These are phyloP conservation scores for Campylomormyrus numenius DNA, from an alignment of 2,113 vertebrate genomes.

Conservation along the genomic window DNA sequence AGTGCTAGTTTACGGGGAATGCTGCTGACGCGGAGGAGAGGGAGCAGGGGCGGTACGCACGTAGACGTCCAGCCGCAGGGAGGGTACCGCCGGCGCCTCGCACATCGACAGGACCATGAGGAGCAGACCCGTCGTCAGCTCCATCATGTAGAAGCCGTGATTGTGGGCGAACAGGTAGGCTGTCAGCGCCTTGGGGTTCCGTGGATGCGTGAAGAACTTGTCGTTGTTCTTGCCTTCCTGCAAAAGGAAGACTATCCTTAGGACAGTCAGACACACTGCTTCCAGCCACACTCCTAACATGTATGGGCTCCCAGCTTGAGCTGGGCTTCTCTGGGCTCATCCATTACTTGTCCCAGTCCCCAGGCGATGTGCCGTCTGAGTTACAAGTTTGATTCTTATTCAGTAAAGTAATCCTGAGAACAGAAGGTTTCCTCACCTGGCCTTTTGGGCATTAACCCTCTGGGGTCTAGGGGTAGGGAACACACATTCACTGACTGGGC, in stretches of 20 bases:
- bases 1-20: neutral
- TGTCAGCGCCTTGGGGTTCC: constrained; percentile 77
- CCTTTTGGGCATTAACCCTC: neutral
- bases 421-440: neutral
- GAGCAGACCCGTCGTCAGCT: constrained; percentile 79
- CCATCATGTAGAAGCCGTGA: constrained; percentile 95
- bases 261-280: neutral
- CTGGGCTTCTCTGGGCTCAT: neutral
- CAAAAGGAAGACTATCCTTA: neutral
- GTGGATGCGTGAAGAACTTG: constrained; percentile 96
- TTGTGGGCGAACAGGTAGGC: constrained; percentile 97
- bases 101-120: constrained; percentile 89
- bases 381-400: neutral
- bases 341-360: neutral
- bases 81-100: constrained; percentile 87
- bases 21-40: neutral
- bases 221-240: constrained; percentile 98
- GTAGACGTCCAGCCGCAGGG: constrained; percentile 84
- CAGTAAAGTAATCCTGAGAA: neutral
- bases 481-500: too few species aligned
- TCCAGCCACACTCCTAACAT: too few species aligned
- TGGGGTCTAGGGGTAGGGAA: too few species aligned
- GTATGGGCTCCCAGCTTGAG: neutral
- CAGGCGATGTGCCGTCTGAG: neutral
- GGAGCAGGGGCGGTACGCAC: constrained; percentile 53